phyloP scores from a whole-genome alignment of 2,888 invertebrate species.

The Ametastegia equiseti region DNA sequence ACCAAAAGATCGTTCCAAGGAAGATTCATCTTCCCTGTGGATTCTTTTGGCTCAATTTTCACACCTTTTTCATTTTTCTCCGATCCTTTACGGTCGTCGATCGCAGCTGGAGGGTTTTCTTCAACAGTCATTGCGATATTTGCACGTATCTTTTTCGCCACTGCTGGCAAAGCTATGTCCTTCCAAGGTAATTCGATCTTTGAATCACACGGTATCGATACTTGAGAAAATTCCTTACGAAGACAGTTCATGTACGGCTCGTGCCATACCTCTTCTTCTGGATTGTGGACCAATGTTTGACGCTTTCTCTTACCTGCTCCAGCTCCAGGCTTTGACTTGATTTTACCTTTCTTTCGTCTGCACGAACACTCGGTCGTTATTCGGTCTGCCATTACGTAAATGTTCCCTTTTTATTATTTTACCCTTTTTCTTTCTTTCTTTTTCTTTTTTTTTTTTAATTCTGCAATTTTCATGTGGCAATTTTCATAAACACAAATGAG shows the following conservation, averaged over 20 bases:
- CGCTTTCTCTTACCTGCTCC: conserved; percentile 55
- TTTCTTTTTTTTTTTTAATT: neutral
- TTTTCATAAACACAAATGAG: no score
- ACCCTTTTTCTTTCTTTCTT: neutral
- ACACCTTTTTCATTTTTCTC: neutral
- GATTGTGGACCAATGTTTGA: conserved; percentile 62
- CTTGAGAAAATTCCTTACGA: conserved; percentile 62
- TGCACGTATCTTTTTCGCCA: conserved; percentile 60
- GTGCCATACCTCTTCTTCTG: conserved; percentile 64
- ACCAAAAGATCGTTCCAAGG: conserved; percentile 68
- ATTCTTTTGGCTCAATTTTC: conserved; percentile 54
- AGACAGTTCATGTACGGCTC: conserved; percentile 67
- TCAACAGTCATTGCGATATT: conserved; percentile 46
- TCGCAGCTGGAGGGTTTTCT: neutral
- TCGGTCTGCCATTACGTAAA: neutral
- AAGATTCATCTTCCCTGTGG: conserved; percentile 59
- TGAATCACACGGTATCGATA: conserved; percentile 63
- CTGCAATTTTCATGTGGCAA: no score
- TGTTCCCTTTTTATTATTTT: neutral
- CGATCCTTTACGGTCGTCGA: neutral
- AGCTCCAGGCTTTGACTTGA: conserved; percentile 14
- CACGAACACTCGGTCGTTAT: conserved; percentile 29
- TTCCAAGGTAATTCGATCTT: conserved; percentile 69
- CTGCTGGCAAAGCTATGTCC: conserved; percentile 63
- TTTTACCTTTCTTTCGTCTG: conserved; percentile 17